These are phyloP conservation scores for Acrossocheilus fasciatus DNA, from an alignment of 2,797 vertebrate genomes.

Conservation along the genomic window DNA sequence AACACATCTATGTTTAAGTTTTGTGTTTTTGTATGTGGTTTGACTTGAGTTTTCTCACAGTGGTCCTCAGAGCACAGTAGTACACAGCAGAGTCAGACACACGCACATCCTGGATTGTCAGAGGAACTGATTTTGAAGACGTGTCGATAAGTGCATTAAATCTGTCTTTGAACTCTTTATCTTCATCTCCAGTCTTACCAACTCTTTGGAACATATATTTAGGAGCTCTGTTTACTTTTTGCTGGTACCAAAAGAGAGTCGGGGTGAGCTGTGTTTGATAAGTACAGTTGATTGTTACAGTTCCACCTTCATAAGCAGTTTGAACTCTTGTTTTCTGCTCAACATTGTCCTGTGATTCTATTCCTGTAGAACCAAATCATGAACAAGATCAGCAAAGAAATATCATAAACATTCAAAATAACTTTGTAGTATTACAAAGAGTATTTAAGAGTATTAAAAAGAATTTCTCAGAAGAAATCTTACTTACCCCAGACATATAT, in stretches of 20 bases:
- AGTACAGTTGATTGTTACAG: background rate
- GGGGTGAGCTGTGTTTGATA: background rate
- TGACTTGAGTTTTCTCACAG: background rate
- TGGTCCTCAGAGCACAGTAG: background rate
- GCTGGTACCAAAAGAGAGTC: conserved; percentile 10
- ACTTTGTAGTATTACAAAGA: too few species aligned
- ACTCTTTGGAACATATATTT: background rate
- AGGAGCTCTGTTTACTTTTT: background rate
- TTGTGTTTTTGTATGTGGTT: background rate
- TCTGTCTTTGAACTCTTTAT: conserved; percentile 6
- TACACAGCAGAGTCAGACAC: conserved; percentile 18
- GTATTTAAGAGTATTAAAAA: background rate
- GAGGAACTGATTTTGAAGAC: background rate
- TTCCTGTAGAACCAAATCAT: background rate
- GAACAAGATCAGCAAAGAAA: background rate
- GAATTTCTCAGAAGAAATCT: background rate
- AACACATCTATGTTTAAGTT: too few species aligned
- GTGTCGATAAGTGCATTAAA: background rate
- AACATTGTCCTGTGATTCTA: background rate
- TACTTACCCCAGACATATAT: background rate
- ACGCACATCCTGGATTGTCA: background rate
- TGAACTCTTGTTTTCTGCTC: conserved; percentile 6
- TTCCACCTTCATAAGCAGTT: background rate
- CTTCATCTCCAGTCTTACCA: background rate
- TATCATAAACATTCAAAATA: background rate